Evolutionary conservation across 2,888 invertebrate species (phyloP).

Genomic region (Drosophila austrosaltans): DNA sequence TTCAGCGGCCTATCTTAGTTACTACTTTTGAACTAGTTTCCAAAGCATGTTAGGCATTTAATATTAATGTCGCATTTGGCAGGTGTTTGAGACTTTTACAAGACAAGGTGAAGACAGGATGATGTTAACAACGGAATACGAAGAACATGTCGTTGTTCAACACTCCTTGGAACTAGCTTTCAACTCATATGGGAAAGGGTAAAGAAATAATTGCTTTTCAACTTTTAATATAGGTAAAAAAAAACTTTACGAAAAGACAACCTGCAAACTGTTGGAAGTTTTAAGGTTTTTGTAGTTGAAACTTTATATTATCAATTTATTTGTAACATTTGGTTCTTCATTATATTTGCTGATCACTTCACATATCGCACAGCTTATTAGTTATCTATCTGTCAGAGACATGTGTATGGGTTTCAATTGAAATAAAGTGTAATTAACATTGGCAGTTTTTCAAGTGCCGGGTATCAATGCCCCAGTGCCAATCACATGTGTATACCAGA

Average conservation of each 20-base stretch:
- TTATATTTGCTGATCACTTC: slow-evolving; percentile 34
- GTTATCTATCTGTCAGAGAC: slow-evolving; percentile 16
- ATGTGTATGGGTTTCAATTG: neutral
- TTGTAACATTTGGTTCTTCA: neutral
- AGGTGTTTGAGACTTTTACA: slow-evolving; percentile 41
- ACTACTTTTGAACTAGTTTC: slow-evolving; percentile 18
- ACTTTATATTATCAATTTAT: neutral
- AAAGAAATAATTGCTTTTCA: neutral
- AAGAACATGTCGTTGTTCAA: slow-evolving; percentile 23
- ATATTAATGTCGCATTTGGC: slow-evolving; percentile 59
- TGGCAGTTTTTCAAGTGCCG: neutral
- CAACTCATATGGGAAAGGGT: neutral
- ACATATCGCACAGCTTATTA: slow-evolving; percentile 18
- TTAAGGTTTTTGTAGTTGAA: neutral
- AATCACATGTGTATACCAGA: slow-evolving; percentile 2
- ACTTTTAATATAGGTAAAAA: neutral
- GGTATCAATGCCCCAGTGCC: neutral
- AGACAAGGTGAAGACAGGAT: slow-evolving; percentile 36
- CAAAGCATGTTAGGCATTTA: slow-evolving; percentile 49
- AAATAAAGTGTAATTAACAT: neutral
- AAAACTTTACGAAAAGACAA: neutral
- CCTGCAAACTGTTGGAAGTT: neutral
- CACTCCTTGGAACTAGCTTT: slow-evolving; percentile 16
- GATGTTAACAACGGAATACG: slow-evolving; percentile 35
- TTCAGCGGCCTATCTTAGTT: neutral